Evolutionary conservation across 2,888 invertebrate species (phyloP).

Genomic region (Lasioglossum calceatum): DNA sequence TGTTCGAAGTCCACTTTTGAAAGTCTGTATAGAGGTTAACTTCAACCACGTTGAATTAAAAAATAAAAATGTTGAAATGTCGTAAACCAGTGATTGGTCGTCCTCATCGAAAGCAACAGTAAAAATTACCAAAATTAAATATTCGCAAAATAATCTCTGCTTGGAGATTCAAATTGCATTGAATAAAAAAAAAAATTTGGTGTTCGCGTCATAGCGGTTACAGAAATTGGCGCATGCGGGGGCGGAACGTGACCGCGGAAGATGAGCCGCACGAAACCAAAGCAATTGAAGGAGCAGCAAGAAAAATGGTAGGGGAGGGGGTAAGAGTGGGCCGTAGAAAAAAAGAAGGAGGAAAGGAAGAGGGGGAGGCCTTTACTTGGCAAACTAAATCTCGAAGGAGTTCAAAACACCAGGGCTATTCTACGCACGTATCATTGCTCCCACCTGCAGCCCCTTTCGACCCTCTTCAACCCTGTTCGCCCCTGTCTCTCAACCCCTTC

Average conservation of each 20-base stretch:
- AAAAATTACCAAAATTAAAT: too few relatives aligned
- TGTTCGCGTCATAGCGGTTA: not conserved
- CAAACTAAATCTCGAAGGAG: conserved; percentile 78
- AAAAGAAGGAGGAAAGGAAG: conserved; percentile 47
- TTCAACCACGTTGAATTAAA: too few relatives aligned
- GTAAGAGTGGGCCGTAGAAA: not conserved
- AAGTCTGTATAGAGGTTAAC: too few relatives aligned
- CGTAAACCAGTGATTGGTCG: too few relatives aligned
- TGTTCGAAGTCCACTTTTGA: too few relatives aligned
- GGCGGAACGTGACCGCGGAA: not conserved
- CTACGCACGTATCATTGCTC: conserved; percentile 80
- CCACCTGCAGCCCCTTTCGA: conserved; percentile 67
- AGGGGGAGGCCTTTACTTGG: conserved; percentile 61
- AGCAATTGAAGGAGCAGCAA: conserved; percentile 20
- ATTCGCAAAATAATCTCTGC: not conserved
- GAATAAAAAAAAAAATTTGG: not conserved
- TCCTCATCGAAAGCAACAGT: too few relatives aligned
- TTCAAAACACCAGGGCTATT: conserved; percentile 75
- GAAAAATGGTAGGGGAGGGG: conserved; percentile 9
- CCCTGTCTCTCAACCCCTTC: conserved; percentile 57
- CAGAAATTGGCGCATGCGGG: not conserved
- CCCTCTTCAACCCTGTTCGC: conserved; percentile 57
- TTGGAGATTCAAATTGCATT: too few relatives aligned
- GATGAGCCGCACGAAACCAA: conserved; percentile 44
- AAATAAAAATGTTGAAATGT: too few relatives aligned